A percentile compares a stretch with the other conserved stretches of the same genome.
phyloP scores from a whole-genome alignment of 2,113 vertebrate species.

The Antechinus stuartii region DNA sequence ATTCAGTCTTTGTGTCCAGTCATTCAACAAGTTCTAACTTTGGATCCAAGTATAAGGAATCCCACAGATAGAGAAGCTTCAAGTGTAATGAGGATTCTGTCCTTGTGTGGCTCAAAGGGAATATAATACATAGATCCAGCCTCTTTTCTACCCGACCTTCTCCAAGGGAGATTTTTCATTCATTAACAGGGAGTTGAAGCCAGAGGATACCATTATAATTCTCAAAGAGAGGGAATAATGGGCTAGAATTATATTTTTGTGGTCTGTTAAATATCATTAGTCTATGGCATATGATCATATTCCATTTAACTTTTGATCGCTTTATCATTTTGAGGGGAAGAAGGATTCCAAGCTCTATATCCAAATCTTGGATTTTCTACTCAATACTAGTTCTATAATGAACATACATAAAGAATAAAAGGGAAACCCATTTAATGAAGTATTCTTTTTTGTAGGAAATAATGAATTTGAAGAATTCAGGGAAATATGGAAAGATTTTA shows the following conservation, averaged over 20 bases:
- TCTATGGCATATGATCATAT: not conserved
- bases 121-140: not conserved
- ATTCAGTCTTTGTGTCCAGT: not conserved
- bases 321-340: not conserved
- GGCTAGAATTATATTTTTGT: not conserved
- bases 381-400: not conserved
- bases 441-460: not conserved
- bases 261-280: not conserved
- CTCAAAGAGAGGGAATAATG: not conserved
- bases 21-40: not conserved
- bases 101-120: not conserved
- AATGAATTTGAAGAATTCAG: not conserved
- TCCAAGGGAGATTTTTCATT: not conserved
- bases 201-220: not conserved
- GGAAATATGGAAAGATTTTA: not conserved
- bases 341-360: not conserved
- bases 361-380: not conserved
- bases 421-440: not conserved
- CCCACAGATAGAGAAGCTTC: not conserved
- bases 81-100: not conserved
- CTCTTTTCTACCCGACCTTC: not conserved
- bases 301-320: not conserved
- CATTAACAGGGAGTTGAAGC: not conserved
- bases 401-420: not conserved
- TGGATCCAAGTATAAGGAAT: not conserved